These are phyloP conservation scores for Enteromius trimaculatus DNA, from an alignment of 2,797 vertebrate genomes.

Conservation along the genomic window DNA sequence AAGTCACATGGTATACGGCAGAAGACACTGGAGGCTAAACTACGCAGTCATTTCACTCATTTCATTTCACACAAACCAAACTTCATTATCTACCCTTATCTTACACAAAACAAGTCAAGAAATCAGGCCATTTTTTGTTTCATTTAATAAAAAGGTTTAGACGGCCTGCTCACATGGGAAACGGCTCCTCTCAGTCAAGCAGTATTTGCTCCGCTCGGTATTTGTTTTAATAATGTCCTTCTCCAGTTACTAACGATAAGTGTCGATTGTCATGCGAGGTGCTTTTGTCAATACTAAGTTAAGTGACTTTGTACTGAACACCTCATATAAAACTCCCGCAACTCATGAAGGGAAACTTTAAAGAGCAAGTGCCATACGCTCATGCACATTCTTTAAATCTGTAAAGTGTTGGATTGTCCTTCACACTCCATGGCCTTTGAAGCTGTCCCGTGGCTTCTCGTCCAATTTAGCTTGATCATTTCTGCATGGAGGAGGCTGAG, in stretches of 20 bases:
- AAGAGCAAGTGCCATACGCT: not conserved
- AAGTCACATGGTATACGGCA: not conserved
- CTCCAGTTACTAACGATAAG: not conserved
- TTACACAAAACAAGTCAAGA: not conserved
- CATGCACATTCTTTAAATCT: not conserved
- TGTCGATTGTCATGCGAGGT: slow-evolving; percentile 4
- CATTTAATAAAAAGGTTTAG: not conserved
- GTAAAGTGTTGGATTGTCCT: slow-evolving; percentile 14
- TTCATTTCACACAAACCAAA: slow-evolving; percentile 10
- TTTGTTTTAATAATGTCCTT: slow-evolving; percentile 20
- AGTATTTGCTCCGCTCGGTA: slow-evolving; percentile 23
- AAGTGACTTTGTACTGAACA: slow-evolving; percentile 20
- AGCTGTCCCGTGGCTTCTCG: not conserved
- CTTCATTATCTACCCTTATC: slow-evolving; percentile 25
- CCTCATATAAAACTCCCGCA: not conserved
- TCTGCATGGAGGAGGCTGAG: slow-evolving; percentile 18
- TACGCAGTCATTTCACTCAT: not conserved
- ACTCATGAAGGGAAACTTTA: not conserved
- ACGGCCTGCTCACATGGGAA: not conserved
- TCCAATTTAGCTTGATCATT: slow-evolving; percentile 16
- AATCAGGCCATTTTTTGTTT: not conserved
- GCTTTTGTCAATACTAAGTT: not conserved
- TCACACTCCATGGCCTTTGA: slow-evolving; percentile 6
- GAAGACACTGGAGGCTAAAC: slow-evolving; percentile 5
- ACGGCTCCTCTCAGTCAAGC: not conserved